Conservation (phyloP, 1,140 invertebrate species). For the Drosophila virilis region DNA sequence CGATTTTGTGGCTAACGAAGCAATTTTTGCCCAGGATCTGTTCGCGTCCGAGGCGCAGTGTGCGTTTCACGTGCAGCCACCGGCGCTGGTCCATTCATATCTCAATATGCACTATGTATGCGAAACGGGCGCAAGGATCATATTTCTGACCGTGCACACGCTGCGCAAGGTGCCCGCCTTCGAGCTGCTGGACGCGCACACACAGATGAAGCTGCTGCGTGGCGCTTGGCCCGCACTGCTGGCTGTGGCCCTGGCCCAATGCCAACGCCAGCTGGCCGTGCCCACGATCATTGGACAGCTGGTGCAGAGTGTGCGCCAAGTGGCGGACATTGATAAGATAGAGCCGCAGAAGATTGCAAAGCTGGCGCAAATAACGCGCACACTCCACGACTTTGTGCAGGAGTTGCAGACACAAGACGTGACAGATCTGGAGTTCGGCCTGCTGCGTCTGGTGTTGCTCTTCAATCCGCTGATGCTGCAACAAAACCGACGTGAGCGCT, state of each 20-base stretch:
- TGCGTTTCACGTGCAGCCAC: slow-evolving; percentile 92
- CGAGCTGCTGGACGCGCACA: slow-evolving; percentile 91
- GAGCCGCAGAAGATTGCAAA: slow-evolving; percentile 89
- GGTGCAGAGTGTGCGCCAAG: slow-evolving; percentile 88
- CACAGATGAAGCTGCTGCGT: slow-evolving; percentile 92
- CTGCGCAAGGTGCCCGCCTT: slow-evolving; percentile 93
- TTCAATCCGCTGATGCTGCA: slow-evolving; percentile 85
- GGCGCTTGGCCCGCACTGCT: slow-evolving; percentile 97
- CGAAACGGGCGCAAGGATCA: slow-evolving; percentile 94
- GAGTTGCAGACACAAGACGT: slow-evolving; percentile 90
- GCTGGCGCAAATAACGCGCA: slow-evolving; percentile 92
- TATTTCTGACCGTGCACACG: slow-evolving; percentile 96
- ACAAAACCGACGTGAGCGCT: slow-evolving; percentile 62
- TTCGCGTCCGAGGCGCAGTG: slow-evolving; percentile 88
- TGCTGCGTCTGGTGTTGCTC: slow-evolving; percentile 92
- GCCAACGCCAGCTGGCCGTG: slow-evolving; percentile 90
- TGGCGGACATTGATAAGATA: slow-evolving; percentile 87
- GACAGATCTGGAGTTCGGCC: slow-evolving; percentile 93
- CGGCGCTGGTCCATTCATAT: slow-evolving; percentile 91
- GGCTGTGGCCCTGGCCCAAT: slow-evolving; percentile 95
- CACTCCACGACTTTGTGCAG: slow-evolving; percentile 92
- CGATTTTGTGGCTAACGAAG: slow-evolving; percentile 77
- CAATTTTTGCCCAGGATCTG: slow-evolving; percentile 86
- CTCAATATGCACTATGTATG: slow-evolving; percentile 95
- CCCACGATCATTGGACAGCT: slow-evolving; percentile 93